Base-by-base conservation (phyloP, 2,888 invertebrate genomes). In the Calliopum simillimum region DNA sequence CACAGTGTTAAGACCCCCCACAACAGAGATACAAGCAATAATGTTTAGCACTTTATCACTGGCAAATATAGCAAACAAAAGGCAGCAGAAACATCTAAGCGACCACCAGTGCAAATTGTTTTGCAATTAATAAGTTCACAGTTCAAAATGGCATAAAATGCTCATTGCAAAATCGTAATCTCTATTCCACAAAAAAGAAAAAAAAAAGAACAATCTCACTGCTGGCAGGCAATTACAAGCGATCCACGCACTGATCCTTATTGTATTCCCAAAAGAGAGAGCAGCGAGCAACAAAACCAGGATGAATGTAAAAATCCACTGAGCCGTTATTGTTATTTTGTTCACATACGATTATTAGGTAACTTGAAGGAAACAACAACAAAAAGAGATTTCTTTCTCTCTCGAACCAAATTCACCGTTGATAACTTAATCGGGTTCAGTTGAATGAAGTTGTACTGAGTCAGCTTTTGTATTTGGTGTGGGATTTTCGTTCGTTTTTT, bases 71-170 rank as follows among this genome's bases (percentile, higher is more conserved):
- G 16, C 14, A n/a, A 33, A 67, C 21, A 55, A 55, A 63, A 46
- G 55, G 13, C 2, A 62, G 14, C n/a, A 55, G 16, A 41, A n/a
- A n/a, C n/a, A n/a, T 44, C 44, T n/a, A 58, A 67, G 59, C 67
- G 67, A 67, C 67, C 67, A 67, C 67, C 67, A 59, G 49, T 58
- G 59, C 67, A 67, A 67, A 67, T 67, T 67, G 67, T 79, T 74
- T 77, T 75, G 76, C 79, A 78, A 80, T 77, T 78, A 71, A 73
- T 53, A 56, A 67, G 69, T 74, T 70, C 74, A 75, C 72, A 73
- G 71, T 71, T 71, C 69, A 66, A 19, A 56, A 23, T 55, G 44
- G 55, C 65, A 8, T n/a, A n/a, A n/a, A n/a, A 33, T 33, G 5
- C 2, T 8, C 33, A 6, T 33, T 33, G 4, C 33, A 33, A 33